Evolutionary conservation across 2,888 invertebrate species (phyloP), one percentile per base, ranked within the genome.

Genomic region (Agriopis marginaria): DNA sequence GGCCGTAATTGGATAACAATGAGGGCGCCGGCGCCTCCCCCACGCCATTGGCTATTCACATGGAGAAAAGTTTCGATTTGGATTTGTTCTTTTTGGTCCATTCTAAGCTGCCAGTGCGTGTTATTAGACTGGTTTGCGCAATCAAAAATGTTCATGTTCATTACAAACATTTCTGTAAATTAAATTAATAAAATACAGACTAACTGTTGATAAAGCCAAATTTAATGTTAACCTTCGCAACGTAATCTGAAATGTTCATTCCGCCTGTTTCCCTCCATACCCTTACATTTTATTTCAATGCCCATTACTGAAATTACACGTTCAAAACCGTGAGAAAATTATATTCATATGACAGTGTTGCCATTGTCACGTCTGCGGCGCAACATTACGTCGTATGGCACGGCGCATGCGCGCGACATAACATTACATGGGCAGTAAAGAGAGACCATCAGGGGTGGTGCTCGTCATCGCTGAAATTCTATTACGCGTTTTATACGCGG

Each of bases 1-100:
- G 88, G 86, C 83, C 89, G 88, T 93, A 93, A 93, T 93, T 93
- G 93, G 94, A 93, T 94, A 93, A 94, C 93, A 92, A 93, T 92
- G 90, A 88, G 89, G 91, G 91, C 88, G 88, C 85, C 85, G 85
- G 87, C 90, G 88, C 90, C 90, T 86, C 90, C 91, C 90, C 82
- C 76, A 77, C 72, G 76, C 79, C 76, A 82, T 84, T 83, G 83
- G 86, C 81, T 81, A 83, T 81, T 83, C 86, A 84, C 86, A 82
- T 84, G 77, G 81, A 76, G 75, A 78, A 83, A 72, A 72, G 66
- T 69, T 71, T 60, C 54, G 47, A 56, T 62, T 68, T 56, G 65
- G 63, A 47, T 69, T 73, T 71, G 59, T 62, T 66, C 64, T 72
- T 72, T 74, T 71, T 58, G 45, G 59, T 49, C 47, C 5, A 45